Conservation (phyloP, 1,140 invertebrate species). For the Amphibalanus amphitrite region DNA sequence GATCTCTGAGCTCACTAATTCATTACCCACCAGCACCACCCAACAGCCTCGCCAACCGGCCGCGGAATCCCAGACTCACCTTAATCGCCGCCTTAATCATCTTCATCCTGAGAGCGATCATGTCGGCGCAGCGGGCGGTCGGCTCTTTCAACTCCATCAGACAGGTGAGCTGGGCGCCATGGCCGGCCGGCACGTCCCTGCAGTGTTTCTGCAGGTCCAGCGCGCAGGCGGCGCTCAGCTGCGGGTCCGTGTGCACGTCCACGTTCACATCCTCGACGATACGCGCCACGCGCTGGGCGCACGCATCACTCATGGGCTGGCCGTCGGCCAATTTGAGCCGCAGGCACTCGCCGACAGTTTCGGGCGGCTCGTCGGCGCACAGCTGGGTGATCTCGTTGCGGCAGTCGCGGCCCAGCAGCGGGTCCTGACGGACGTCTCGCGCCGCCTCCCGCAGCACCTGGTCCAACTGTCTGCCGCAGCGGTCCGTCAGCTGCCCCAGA, state of each 20-base stretch:
- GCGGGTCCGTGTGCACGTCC: constrained; percentile 39
- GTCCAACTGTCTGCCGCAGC: constrained; percentile 64
- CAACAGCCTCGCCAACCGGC: constrained; percentile 18
- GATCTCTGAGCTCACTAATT: background rate
- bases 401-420: constrained; percentile 57
- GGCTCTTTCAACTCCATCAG: constrained; percentile 69
- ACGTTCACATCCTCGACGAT: constrained; percentile 35
- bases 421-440: constrained; percentile 69
- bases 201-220: constrained; percentile 33
- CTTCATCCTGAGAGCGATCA: constrained; percentile 58
- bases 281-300: constrained; percentile 56
- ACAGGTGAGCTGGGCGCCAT: constrained; percentile 40
- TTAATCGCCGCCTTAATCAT: constrained; percentile 75
- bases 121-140: constrained; percentile 52
- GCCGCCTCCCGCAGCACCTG: constrained; percentile 67
- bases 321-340: constrained; percentile 56
- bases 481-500: constrained; percentile 44
- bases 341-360: constrained; percentile 63
- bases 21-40: background rate
- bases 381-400: constrained; percentile 30
- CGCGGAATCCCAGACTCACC: constrained; percentile 28
- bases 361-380: constrained; percentile 28
- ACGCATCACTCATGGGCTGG: constrained; percentile 50
- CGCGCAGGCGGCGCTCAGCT: constrained; percentile 32
- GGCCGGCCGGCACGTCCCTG: constrained; percentile 28